Evolutionary conservation across 2,888 invertebrate species (phyloP).

Genomic region (Lasioglossum calceatum): DNA sequence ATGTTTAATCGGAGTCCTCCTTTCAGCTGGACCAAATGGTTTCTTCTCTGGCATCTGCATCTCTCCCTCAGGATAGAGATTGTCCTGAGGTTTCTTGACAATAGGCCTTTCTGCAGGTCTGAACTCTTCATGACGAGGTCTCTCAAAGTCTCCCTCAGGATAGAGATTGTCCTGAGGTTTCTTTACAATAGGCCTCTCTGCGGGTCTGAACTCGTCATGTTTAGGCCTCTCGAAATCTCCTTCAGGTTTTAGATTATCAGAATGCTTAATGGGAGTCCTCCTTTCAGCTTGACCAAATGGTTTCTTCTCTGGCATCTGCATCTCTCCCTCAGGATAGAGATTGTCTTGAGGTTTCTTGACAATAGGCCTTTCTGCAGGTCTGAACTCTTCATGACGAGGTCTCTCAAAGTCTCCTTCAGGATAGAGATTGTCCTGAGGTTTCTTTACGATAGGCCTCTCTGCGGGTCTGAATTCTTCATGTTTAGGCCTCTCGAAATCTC

Average conservation of each 20-base stretch:
- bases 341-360: constrained; percentile 82
- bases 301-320: no score
- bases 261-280: constrained; percentile 85
- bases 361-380: constrained; percentile 85
- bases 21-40: constrained; percentile 57
- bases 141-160: constrained; percentile 85
- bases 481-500: constrained; percentile 84
- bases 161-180: neutral
- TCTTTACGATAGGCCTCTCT: constrained; percentile 86
- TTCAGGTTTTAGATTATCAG: constrained; percentile 83
- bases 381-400: constrained; percentile 79
- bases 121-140: neutral
- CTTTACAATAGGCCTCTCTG: neutral
- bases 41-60: constrained; percentile 82
- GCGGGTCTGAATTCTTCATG: constrained; percentile 79
- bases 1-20: constrained; percentile 79
- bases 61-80: no score
- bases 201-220: neutral
- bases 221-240: constrained; percentile 83
- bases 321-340: constrained; percentile 69
- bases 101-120: neutral
- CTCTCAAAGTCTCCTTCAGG: constrained; percentile 84
- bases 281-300: constrained; percentile 76
- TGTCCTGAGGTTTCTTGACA: neutral
- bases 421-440: constrained; percentile 79